Base-by-base conservation (phyloP, 2,797 vertebrate genomes). In the Helicolenus hilgendorfi region DNA sequence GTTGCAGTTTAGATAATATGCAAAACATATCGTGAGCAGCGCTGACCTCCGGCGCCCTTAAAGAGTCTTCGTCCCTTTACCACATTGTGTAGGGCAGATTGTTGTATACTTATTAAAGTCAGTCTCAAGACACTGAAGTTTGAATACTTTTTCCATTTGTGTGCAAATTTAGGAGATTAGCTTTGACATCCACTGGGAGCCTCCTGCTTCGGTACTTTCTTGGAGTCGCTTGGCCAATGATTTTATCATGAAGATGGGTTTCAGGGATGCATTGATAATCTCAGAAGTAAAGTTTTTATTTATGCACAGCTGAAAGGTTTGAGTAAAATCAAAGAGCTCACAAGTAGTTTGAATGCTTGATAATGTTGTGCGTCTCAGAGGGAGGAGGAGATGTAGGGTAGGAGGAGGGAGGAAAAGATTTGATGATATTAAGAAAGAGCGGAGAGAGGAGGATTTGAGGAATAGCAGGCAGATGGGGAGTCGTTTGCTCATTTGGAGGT, bases 141-240 rank as follows among this genome's bases (percentile, higher is more conserved):
- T 79, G 22, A 31, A 45, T 45, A 20, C 15, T 33, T 36, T 45
- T 72, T 79, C 71, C 60, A 89, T 85, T 84, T 91, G 64, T 58
- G 86, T 77, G 77, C 77, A 82, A 82, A 91, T 92, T 36, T 41
- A 31, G 18, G 11, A 86, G 56, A 83, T 77, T 71, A 69, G 29
- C 10, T 67, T 31, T 15, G 26, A 71, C 4, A 4, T 76, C 85
- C 38, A 0, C n/a, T 2, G 68, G 27, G 88, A 83, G 45, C 9
- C 7, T 36, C 27, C 22, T 45, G 56, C 29, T 56, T 35, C 11
- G 56, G 24, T 20, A 1, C 27, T 26, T 77, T 36, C 27, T 14
- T 35, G 59, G 45, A 33, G n/a, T 45, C 11, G 29, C 62, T 24
- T 29, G 36, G 15, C 31, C 31, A 18, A n/a, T 20, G 6, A 58